Conservation (phyloP, 35 echinoderm and acorn worm genomes). For the Heliocidaris tuberculata region DNA sequence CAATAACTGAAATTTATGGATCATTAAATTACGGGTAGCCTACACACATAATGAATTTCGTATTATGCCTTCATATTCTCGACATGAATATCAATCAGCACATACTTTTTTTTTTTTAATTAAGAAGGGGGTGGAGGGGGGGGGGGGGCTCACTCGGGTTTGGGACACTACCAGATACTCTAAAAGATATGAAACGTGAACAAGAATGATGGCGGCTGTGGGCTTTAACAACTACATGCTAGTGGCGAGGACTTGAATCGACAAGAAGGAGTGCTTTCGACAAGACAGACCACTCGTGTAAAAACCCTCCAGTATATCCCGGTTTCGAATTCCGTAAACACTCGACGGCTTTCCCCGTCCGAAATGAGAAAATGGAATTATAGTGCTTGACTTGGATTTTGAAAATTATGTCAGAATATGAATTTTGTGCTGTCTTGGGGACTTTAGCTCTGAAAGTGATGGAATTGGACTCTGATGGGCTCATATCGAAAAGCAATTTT, state of each 20-base stretch:
- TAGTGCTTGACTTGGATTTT: background rate
- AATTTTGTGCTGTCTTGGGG: background rate
- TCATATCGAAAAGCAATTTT: background rate
- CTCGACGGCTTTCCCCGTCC: background rate
- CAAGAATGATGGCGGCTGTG: background rate
- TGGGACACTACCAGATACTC: background rate
- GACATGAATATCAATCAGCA: background rate
- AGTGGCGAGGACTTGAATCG: background rate
- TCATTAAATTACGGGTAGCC: background rate
- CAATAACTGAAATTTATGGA: background rate
- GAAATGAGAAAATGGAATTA: constrained; percentile 5
- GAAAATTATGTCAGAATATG: background rate
- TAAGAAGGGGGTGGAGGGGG: background rate
- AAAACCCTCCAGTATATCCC: background rate
- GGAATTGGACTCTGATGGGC: background rate
- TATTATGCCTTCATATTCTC: no score
- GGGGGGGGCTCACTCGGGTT: background rate
- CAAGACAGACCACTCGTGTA: background rate
- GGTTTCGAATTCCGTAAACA: background rate
- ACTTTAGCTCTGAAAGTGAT: background rate
- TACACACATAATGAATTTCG: no score
- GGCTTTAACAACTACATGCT: background rate
- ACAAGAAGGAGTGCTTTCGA: background rate
- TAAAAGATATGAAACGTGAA: background rate
- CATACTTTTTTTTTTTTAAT: background rate